A percentile compares a stretch with the other conserved stretches of the same genome.
Evolutionary conservation across 2,113 vertebrate species (phyloP).

Genomic region (Gambusia affinis): DNA sequence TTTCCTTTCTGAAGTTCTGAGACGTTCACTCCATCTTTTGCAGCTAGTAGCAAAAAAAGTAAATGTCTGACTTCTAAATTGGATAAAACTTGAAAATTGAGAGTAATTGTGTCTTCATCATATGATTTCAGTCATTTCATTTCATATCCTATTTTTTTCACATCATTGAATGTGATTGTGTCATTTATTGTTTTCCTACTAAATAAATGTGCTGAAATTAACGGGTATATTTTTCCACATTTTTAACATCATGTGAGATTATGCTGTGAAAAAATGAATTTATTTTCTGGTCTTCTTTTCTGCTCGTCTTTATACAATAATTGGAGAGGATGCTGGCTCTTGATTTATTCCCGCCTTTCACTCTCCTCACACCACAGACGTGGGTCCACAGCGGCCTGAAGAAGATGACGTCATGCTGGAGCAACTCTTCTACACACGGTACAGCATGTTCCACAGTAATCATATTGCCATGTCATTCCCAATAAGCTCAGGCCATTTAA

Average conservation of each 20-base stretch:
- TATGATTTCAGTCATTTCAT: too few relatives aligned
- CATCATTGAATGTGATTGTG: background rate
- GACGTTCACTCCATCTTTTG: too few relatives aligned
- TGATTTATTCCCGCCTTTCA: constrained; percentile 37
- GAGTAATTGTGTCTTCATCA: too few relatives aligned
- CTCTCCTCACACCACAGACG: constrained; percentile 14
- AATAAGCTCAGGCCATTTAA: constrained; percentile 54
- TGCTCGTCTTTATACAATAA: background rate
- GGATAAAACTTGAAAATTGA: too few relatives aligned
- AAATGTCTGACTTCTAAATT: too few relatives aligned
- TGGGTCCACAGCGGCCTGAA: constrained; percentile 47
- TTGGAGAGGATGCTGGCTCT: constrained; percentile 14
- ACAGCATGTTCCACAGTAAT: constrained; percentile 61
- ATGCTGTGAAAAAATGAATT: background rate
- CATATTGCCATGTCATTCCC: constrained; percentile 71
- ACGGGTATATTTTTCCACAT: background rate
- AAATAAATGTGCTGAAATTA: background rate
- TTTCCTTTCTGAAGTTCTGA: too few relatives aligned
- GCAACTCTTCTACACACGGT: constrained; percentile 48
- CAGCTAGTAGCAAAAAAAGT: too few relatives aligned
- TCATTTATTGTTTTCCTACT: background rate
- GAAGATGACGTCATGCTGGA: constrained; percentile 69
- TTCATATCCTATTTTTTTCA: background rate
- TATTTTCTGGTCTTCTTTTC: too few relatives aligned
- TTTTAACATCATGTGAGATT: background rate